A percentile compares a stretch with the other conserved stretches of the same genome.
Evolutionary conservation across 2,888 invertebrate genomes (phyloP).

Genomic region (Chymomyza procnemis): DNA sequence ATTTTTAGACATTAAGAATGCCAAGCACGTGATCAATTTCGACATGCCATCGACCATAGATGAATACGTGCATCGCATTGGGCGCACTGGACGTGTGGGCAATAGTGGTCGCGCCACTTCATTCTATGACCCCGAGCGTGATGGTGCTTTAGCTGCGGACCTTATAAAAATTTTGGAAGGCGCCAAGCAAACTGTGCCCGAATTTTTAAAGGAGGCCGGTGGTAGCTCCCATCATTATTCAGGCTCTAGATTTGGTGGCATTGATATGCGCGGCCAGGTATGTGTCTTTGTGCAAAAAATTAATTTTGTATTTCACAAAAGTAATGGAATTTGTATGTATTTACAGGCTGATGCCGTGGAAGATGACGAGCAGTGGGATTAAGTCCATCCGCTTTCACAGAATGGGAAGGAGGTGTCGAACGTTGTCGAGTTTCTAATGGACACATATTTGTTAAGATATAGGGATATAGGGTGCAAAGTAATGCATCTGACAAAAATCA

Average conservation of each 20-base stretch:
- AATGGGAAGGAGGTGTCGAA: too few relatives aligned
- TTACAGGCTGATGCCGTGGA: background rate
- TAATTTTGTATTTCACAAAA: conserved; percentile 10
- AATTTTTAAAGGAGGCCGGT: conserved; percentile 82
- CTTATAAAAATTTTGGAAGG: conserved; percentile 87
- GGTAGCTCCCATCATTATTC: conserved; percentile 72
- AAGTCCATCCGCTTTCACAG: too few relatives aligned
- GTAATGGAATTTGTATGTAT: background rate
- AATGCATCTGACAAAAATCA: too few relatives aligned
- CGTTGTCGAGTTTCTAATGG: too few relatives aligned
- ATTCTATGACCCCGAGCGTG: conserved; percentile 85
- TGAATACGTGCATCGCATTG: conserved; percentile 96
- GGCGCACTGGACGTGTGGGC: conserved; percentile 96
- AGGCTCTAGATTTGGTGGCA: conserved; percentile 83
- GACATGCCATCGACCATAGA: conserved; percentile 94
- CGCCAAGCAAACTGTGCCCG: conserved; percentile 89
- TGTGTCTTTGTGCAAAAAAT: conserved; percentile 29
- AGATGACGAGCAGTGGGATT: conserved; percentile 25
- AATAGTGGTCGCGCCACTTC: conserved; percentile 92
- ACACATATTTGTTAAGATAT: too few relatives aligned
- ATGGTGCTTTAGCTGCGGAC: conserved; percentile 82
- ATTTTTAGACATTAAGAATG: conserved; percentile 87
- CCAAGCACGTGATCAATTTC: conserved; percentile 93
- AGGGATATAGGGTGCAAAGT: too few relatives aligned
- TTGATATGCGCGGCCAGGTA: conserved; percentile 81